Conservation (phyloP, 2,888 invertebrate genomes). For the Orchestes rusci region DNA sequence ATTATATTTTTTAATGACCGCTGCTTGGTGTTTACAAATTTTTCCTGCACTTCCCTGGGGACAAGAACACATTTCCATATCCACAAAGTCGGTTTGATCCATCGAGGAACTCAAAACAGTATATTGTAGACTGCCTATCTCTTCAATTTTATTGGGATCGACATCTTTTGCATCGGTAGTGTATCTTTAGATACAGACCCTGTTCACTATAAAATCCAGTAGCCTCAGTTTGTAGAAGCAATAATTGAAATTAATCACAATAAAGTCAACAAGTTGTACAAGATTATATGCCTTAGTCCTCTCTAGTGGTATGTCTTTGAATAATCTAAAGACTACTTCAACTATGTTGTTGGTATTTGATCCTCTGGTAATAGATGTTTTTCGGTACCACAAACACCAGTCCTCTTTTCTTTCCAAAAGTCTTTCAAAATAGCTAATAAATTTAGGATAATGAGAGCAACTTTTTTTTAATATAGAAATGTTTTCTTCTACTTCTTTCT, state of each 20-base stretch:
- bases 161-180: conserved; percentile 12
- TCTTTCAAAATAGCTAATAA: not conserved
- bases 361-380: conserved; percentile 5
- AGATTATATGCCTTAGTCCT: conserved; percentile 19
- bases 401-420: not conserved
- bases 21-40: conserved; percentile 5
- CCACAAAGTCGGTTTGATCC: conserved; percentile 3
- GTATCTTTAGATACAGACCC: conserved; percentile 11
- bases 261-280: not conserved
- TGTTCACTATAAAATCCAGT: conserved; percentile 13
- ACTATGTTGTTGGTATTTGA: conserved; percentile 16
- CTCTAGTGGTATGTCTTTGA: conserved; percentile 13
- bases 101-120: conserved; percentile 4
- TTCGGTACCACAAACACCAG: conserved; percentile 7
- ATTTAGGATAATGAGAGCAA: not conserved
- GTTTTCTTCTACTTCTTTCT: too few relatives aligned
- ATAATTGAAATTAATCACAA: not conserved
- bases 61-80: conserved; percentile 8
- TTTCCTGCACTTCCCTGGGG: not conserved
- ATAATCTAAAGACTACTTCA: conserved; percentile 13
- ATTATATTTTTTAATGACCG: conserved; percentile 3
- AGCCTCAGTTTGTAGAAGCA: conserved; percentile 13
- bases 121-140: conserved; percentile 4
- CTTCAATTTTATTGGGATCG: not conserved
- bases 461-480: not conserved